Evolutionary conservation across 2,797 vertebrate species (phyloP), one percentile per base, ranked within the genome.

Genomic region (Falco naumanni): DNA sequence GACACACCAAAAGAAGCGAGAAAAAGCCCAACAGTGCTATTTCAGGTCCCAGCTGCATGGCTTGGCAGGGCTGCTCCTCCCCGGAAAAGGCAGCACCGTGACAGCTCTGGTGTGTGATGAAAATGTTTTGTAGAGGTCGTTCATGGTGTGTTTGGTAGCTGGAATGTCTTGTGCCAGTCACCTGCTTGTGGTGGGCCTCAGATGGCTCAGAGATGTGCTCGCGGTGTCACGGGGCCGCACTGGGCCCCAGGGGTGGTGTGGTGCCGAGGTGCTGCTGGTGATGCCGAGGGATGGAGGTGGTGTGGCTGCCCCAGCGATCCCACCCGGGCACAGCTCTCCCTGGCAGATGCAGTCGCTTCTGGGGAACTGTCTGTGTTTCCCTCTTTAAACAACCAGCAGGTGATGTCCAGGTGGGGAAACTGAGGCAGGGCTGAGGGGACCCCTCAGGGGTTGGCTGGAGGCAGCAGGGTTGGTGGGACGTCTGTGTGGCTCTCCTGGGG

Each of bases 21-120:
- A 24, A 14, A n/a, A 50, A 60, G 28, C 34, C 24, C 60, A 47
- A 4, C 15, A 6, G 25, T 22, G 41, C 85, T 70, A 1, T 47
- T 90, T 33, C 37, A 56, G 68, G 41, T 59, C 48, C 50, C 0
- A 16, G 61, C 45, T 21, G 51, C 48, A 3, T 1, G 8, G 24
- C 65, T 34, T 16, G 25, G 71, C 53, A 31, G 53, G 25, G 61
- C 51, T 60, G 71, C 29, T 65, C 21, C 66, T 82, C 3, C 57
- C 9, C 0, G 2, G 45, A 77, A 33, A 19, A 54, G 56, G 33
- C 82, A 65, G 37, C 2, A 0, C 24, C 41, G 26, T 0, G 2
- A 20, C 43, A n/a, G 50, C 70, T 71, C 31, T 26, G 69, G 11
- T 5, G n/a, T 25, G 10, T 3, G n/a, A 21, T 37, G 82, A 4